Percentiles rank a stretch among this genome's conserved stretches.
These are phyloP conservation scores for Tetragonula carbonaria DNA, from an alignment of 2,888 invertebrate species.

Conservation along the genomic window DNA sequence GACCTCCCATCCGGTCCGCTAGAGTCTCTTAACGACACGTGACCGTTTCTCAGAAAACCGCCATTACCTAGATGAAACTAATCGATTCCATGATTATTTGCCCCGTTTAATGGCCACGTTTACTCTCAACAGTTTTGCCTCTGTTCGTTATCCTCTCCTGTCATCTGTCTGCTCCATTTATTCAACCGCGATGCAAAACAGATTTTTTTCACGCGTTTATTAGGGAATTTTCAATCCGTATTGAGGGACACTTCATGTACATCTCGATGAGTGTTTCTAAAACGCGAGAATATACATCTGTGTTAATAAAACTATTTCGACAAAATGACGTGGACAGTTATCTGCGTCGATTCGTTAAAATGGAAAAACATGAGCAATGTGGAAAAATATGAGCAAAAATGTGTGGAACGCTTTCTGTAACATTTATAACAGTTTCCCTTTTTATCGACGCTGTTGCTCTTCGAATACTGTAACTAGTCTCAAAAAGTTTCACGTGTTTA, in stretches of 20 bases:
- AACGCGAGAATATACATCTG: too few relatives aligned
- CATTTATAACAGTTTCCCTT: too few relatives aligned
- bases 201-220: background rate
- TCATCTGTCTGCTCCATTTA: background rate
- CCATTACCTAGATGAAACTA: conserved; percentile 41
- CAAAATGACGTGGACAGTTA: too few relatives aligned
- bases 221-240: background rate
- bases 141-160: background rate
- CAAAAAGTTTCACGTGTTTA: too few relatives aligned
- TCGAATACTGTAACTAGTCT: too few relatives aligned
- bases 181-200: accelerated
- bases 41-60: conserved; percentile 66
- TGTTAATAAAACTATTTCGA: too few relatives aligned
- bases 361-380: too few relatives aligned
- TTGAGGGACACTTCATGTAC: background rate
- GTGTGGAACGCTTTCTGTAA: too few relatives aligned
- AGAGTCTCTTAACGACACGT: conserved; percentile 56
- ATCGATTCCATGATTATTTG: conserved; percentile 26
- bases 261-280: too few relatives aligned
- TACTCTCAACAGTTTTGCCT: background rate
- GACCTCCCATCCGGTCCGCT: conserved; percentile 58
- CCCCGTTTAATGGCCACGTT: background rate
- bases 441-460: too few relatives aligned
- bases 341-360: too few relatives aligned
- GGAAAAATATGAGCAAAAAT: too few relatives aligned